Conservation (phyloP, 23 tunicate genomes). For the Corella eumyota region DNA sequence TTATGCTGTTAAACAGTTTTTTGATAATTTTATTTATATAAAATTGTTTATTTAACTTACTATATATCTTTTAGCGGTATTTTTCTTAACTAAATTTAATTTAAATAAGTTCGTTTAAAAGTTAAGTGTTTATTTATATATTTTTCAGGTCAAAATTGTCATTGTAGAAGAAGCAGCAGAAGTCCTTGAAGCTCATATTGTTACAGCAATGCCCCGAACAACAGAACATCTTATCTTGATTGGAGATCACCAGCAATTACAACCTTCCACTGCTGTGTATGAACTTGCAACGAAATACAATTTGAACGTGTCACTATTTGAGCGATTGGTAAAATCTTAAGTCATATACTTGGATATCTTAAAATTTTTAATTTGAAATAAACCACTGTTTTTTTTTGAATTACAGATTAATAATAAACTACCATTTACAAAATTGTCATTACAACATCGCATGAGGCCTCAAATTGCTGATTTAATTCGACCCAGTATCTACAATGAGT, state of each 20-base stretch:
- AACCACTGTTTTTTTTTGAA: too few relatives aligned
- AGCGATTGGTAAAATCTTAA: constrained; percentile 51
- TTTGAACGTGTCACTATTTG: constrained; percentile 78
- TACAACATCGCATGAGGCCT: constrained; percentile 92
- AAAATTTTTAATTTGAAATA: too few relatives aligned
- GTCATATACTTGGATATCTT: too few relatives aligned
- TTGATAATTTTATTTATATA: too few relatives aligned
- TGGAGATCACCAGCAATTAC: constrained; percentile 92
- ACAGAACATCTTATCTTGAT: constrained; percentile 81
- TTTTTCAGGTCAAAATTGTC: constrained; percentile 40
- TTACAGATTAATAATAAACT: constrained; percentile 31
- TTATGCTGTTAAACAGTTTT: too few relatives aligned
- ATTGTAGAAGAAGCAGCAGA: constrained; percentile 95
- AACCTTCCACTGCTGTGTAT: constrained; percentile 77
- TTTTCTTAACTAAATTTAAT: too few relatives aligned
- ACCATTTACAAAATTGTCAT: constrained; percentile 21
- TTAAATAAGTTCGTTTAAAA: too few relatives aligned
- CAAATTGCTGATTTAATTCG: constrained; percentile 57
- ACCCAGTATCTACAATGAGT: constrained; percentile 49
- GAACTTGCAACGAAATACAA: constrained; percentile 67
- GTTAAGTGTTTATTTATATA: too few relatives aligned
- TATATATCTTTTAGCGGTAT: too few relatives aligned
- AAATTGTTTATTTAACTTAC: too few relatives aligned
- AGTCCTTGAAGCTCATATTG: constrained; percentile 85
- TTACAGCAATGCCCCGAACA: constrained; percentile 70